Base-by-base conservation (phyloP, 1,140 invertebrate genomes). In the Bombus consobrinus region DNA sequence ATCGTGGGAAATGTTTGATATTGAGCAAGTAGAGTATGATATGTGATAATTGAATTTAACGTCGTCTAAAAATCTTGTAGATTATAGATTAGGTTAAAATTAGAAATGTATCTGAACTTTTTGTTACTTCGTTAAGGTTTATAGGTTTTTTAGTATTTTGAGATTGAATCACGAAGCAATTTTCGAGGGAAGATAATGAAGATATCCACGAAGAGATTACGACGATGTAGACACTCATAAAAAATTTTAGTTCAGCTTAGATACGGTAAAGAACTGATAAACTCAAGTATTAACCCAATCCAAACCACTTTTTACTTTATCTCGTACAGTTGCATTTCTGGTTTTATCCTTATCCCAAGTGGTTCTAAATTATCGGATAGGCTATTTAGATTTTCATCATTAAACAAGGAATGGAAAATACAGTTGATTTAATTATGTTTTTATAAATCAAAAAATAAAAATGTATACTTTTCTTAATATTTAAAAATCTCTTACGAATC, bases 221-320 rank as follows among this genome's bases (percentile, higher is more conserved):
- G 87, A 83, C 83, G 81, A 86, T 75, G 59, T 41, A 81, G 37
- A 47, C 74, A 83, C 32, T 43, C 74, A 75, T 41, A 53, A 81
- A 69, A 86, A 74, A 66, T 64, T 62, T 39, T 80, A 57, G 64
- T 85, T 89, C 86, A 80, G 83, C 87, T 76, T 12, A 47, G 76
- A 64, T 78, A 71, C 66, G 84, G 86, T 89, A 89, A 89, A 78
- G 80, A 76, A 64, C 71, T 53, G 66, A 71, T 59, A 73, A 88
- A 64, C 66, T 66, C 37, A 64, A 81, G 73, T 53, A 32, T 59
- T 74, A 39, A 37, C 32, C n/a, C 32, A 77, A 62, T 43, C n/a
- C 64, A 34, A 43, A 39, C 22, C 22, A 37, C 43, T 43, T 80
- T 47, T 68, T 43, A n/a, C 34, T 80, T 69, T 80, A 81, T 81